Evolutionary conservation across 2,888 invertebrate species (phyloP), one percentile per base, ranked within the genome.

Genomic region (Hymenopus coronatus): DNA sequence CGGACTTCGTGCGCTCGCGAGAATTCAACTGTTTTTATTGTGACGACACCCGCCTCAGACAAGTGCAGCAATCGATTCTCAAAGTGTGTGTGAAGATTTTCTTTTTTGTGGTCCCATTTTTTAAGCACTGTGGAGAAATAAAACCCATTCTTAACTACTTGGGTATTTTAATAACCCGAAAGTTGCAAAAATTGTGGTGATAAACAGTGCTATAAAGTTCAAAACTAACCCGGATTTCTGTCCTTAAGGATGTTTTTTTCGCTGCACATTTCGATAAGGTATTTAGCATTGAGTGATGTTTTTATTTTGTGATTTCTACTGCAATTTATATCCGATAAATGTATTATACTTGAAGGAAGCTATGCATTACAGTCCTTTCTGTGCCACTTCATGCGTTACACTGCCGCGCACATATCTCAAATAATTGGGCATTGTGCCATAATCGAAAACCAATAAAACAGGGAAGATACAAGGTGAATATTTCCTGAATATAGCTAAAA

Each of bases 361-460:
- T 3, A 4, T 30, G 2, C 4, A 4, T 4, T 30, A 30, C 2
- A 40, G 9, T 6, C 25, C 20, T 1, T 20, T 70, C 54, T 70
- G 54, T 25, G 20, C 20, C 2, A 25, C 20, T 20, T 70, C 20
- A 70, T 70, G 20, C 4, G 14, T 70, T 20, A 70, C 54, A 25
- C 20, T 70, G 4, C 54, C 20, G 54, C 6, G 15, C 1, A 54
- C n/a, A 27, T 85, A 46, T 28, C 28, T 28, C 7, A 81, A 8
- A 33, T 33, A 12, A 82, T 82, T 20, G 87, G 82, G 82, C 82
- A 87, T 12, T 33, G 33, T 82, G 82, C 82, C 82, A 86, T 82
- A 87, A 87, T 33, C 25, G 82, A 82, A 87, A 87, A 87, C 82
- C 87, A 87, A 87, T 87, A 82, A 82, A 87, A 6, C 12, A 33